Base-by-base conservation (phyloP, 1,140 invertebrate genomes). In the Orchestia grillus region DNA sequence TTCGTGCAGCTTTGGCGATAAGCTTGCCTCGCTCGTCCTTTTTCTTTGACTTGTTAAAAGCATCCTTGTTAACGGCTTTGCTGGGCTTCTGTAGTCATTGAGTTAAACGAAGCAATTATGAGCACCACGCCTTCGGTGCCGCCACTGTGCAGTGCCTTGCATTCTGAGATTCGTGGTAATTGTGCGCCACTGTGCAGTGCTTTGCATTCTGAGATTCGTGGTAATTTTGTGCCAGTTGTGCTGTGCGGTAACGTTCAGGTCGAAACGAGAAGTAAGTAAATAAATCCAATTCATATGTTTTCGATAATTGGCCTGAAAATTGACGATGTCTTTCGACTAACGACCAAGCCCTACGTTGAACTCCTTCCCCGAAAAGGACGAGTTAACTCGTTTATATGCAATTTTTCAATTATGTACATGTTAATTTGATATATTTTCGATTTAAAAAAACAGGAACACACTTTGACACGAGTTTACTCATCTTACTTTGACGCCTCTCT, bases 51-150 rank as follows among this genome's bases (percentile, higher is more conserved):
- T 77, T 77, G 62, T 77, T 77, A 77, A 77, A 77, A 77, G 62
- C 62, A 77, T 77, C 62, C 47, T 77, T 77, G 62, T 77, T 77
- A 77, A 77, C 62, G 62, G 62, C 62, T 77, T 77, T 77, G 62
- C 62, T 77, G 11, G 62, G 28, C 62, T 77, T 77, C 62, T 77
- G 62, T 77, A 77, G 62, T 77, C 62, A 77, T 77, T 77, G 62
- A 77, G 62, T 77, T 77, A 77, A 77, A 19, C 62, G 62, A 77
- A 77, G 62, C 62, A 77, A 77, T 77, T 77, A 77, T 77, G 62
- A 77, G 62, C 62, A 23, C 62, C 36, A 3, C 28, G 11, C 36
- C 62, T 77, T 77, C 36, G 11, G 62, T 77, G 62, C 11, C 1
- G 28, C 62, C 36, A 23, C 62, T 77, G 15, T 77, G 28, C 28